phyloP scores from a whole-genome alignment of 2,888 invertebrate genomes.

The Volucella zonaria region DNA sequence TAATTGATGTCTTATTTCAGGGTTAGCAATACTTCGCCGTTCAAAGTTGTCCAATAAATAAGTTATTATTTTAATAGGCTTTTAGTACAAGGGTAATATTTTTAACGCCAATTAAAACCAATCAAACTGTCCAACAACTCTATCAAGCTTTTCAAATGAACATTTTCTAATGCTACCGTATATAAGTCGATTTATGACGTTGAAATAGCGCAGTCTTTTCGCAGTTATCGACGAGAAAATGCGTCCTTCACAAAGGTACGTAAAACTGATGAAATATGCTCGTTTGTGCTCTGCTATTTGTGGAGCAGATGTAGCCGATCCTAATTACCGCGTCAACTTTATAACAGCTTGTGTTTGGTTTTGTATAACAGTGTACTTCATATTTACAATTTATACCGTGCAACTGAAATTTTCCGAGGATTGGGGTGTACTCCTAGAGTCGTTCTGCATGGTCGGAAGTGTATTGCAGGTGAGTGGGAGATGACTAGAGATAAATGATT shows the following conservation, averaged over 20 bases:
- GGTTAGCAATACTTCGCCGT: no score
- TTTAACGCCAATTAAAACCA: no score
- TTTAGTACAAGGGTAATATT: no score
- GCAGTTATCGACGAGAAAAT: slow-evolving; percentile 7
- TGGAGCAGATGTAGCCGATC: slow-evolving; percentile 47
- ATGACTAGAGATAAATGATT: not conserved
- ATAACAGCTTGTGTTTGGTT: slow-evolving; percentile 13
- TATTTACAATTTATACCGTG: slow-evolving; percentile 54
- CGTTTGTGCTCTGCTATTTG: slow-evolving; percentile 35
- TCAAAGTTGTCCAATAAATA: no score
- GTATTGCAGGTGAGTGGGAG: slow-evolving; percentile 40
- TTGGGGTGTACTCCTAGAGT: slow-evolving; percentile 38
- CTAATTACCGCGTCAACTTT: slow-evolving; percentile 48
- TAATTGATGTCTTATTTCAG: no score
- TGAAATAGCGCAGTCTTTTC: no score
- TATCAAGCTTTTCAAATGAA: no score
- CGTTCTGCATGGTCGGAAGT: slow-evolving; percentile 61
- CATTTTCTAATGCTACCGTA: no score
- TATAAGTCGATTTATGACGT: no score
- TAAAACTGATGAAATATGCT: slow-evolving; percentile 5
- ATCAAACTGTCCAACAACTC: no score
- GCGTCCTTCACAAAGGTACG: slow-evolving; percentile 55
- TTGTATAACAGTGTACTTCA: slow-evolving; percentile 50
- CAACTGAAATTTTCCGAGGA: slow-evolving; percentile 31
- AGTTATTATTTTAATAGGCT: no score